A percentile compares a stretch with the other conserved stretches of the same genome.
Evolutionary conservation across 2,888 invertebrate species (phyloP).

Genomic region (Sarcophaga carnaria): DNA sequence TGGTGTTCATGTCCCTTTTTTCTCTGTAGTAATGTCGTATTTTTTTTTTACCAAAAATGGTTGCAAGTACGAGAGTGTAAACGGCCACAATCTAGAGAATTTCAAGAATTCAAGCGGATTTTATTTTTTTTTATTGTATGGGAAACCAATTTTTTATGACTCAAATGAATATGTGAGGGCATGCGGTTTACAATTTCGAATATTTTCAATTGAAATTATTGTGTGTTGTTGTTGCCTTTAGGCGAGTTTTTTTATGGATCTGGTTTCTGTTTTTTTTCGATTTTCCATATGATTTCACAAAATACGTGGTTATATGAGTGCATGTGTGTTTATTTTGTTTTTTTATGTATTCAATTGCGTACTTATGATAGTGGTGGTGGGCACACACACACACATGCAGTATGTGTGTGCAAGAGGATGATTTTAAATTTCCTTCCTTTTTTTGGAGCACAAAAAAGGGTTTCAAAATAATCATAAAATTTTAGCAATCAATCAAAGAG

Average conservation of each 20-base stretch:
- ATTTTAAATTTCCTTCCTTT: neutral
- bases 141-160: slow-evolving; percentile 52
- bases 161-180: slow-evolving; percentile 14
- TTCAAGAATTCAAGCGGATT: slow-evolving; percentile 6
- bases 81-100: slow-evolving; percentile 7
- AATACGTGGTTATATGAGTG: too few relatives aligned
- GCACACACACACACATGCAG: neutral
- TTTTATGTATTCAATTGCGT: slow-evolving; percentile 30
- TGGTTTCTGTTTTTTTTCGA: neutral
- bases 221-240: slow-evolving; percentile 35
- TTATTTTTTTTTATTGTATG: neutral
- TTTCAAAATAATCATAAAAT: slow-evolving; percentile 60
- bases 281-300: neutral
- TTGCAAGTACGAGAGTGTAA: too few relatives aligned
- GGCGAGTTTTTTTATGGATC: slow-evolving; percentile 34
- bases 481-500: slow-evolving; percentile 65
- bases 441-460: slow-evolving; percentile 27
- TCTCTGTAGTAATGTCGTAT: neutral
- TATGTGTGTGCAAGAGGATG: neutral
- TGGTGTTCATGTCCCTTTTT: too few relatives aligned
- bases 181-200: slow-evolving; percentile 59
- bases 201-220: slow-evolving; percentile 61
- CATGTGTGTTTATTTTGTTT: slow-evolving; percentile 29
- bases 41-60: neutral
- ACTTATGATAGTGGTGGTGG: slow-evolving; percentile 20